phyloP scores from a whole-genome alignment of 2,888 invertebrate genomes.

The Siphlonurus alternatus region DNA sequence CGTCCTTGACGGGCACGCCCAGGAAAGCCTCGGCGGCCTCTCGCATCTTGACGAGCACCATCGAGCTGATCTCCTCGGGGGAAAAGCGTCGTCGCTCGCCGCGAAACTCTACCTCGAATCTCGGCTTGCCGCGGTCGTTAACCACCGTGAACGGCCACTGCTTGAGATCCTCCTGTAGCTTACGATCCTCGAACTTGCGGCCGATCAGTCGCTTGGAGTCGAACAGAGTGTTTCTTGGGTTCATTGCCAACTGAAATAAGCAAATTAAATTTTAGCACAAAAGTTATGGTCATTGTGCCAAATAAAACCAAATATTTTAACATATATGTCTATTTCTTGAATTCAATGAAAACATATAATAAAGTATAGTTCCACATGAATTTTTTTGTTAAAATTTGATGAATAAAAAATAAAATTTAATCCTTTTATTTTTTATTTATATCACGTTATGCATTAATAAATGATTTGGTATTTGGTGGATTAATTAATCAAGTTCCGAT shows the following conservation, averaged over 20 bases:
- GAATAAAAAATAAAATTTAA: no score
- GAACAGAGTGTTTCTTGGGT: slow-evolving; percentile 66
- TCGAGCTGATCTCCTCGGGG: neutral
- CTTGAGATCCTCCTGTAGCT: slow-evolving; percentile 62
- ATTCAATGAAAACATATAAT: no score
- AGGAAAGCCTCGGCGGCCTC: neutral
- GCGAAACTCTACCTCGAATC: slow-evolving; percentile 45
- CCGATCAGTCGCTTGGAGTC: slow-evolving; percentile 74
- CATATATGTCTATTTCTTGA: no score
- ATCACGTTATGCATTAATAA: no score
- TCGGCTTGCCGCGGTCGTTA: slow-evolving; percentile 45
- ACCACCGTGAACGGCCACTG: slow-evolving; percentile 69
- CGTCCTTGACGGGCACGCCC: slow-evolving; percentile 38
- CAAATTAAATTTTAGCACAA: no score
- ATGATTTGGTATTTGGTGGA: no score
- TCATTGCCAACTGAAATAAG: slow-evolving; percentile 52
- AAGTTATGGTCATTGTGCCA: no score
- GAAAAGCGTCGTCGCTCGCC: neutral
- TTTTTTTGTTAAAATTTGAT: no score
- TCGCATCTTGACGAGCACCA: neutral
- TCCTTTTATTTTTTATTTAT: no score
- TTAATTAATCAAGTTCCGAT: no score
- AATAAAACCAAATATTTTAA: no score
- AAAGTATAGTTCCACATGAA: no score
- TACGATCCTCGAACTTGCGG: slow-evolving; percentile 56